Base-by-base conservation (phyloP, 2,888 invertebrate genomes). In the Masnerella sp. region DNA sequence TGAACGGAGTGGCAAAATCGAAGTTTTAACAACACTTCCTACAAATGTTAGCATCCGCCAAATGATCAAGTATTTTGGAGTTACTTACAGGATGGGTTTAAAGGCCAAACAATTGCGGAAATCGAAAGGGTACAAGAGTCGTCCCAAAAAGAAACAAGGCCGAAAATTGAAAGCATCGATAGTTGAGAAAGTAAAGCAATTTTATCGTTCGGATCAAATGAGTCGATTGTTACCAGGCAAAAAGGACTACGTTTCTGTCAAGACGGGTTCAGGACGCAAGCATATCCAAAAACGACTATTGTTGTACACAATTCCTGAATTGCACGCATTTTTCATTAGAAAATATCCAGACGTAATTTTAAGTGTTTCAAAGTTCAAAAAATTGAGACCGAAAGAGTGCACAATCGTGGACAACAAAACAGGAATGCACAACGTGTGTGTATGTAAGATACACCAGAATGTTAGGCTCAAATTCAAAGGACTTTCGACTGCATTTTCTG, bases 231-330 rank as follows among this genome's bases (percentile, higher is more conserved):
- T 36, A 14, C 36, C 36, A 14, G 36, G 14, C 14, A 36, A 14
- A 36, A 36, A 11, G 11, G 36, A 36, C 15, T 36, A 8, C 36
- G 36, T 36, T 36, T 36, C 36, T 5, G 36, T 36, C 2, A 36
- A 36, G 15, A 36, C 36, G 8, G 36, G 14, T 36, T 36, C 36
- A 5, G 36, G 36, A 8, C 36, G 36, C 2, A 8, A 36, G 8
- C 36, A 36, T 4, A 36, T 36, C 7, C 25, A 36, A 43, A 20
- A 20, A 20, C 43, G 43, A 17, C 20, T 43, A 25, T 20, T 43
- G 43, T 25, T 43, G 20, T 20, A 25, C 20, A 43, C 22, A 5
- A 20, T 43, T n/a, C 36, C 36, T 3, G 36, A 36, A 36, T 36
- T 36, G 14, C 36, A 36, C 14, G 15, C 5, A n/a, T 14, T 36